Conservation (phyloP, 2,797 vertebrate genomes). For the Oreonectes daqikongensis region DNA sequence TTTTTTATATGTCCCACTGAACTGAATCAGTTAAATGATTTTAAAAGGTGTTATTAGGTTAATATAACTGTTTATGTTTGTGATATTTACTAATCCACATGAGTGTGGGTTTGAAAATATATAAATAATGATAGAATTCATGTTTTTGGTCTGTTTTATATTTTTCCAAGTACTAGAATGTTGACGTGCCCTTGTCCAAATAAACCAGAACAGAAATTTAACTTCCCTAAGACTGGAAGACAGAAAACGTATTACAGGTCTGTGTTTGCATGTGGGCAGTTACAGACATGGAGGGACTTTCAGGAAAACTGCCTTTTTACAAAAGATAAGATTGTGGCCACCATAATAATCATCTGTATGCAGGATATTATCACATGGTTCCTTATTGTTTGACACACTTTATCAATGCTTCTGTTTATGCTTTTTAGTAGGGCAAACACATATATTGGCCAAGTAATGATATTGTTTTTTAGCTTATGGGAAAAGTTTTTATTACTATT, state of each 20-base stretch:
- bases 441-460: conserved; percentile 43
- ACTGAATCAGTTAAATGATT: too few relatives aligned
- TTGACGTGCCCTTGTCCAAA: conserved; percentile 19
- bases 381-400: conserved; percentile 49
- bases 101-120: too few relatives aligned
- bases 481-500: conserved; percentile 2
- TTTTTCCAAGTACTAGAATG: too few relatives aligned
- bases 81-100: too few relatives aligned
- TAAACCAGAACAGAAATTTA: conserved; percentile 46
- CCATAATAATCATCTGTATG: conserved; percentile 47
- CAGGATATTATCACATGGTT: conserved; percentile 55
- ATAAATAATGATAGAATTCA: too few relatives aligned
- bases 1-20: too few relatives aligned
- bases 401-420: conserved; percentile 46
- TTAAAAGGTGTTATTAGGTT: too few relatives aligned
- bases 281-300: conserved; percentile 44
- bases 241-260: conserved; percentile 44
- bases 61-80: too few relatives aligned
- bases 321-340: conserved; percentile 55
- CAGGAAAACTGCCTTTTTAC: conserved; percentile 33
- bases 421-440: conserved; percentile 49
- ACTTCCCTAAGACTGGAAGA: conserved; percentile 44
- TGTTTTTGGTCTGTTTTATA: too few relatives aligned
- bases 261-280: conserved; percentile 53
- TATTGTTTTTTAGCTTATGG: conserved; percentile 49